Percentiles rank a stretch among this genome's conserved stretches.
These are phyloP conservation scores for Orius laevigatus DNA, from an alignment of 1,140 invertebrate species.

Conservation along the genomic window DNA sequence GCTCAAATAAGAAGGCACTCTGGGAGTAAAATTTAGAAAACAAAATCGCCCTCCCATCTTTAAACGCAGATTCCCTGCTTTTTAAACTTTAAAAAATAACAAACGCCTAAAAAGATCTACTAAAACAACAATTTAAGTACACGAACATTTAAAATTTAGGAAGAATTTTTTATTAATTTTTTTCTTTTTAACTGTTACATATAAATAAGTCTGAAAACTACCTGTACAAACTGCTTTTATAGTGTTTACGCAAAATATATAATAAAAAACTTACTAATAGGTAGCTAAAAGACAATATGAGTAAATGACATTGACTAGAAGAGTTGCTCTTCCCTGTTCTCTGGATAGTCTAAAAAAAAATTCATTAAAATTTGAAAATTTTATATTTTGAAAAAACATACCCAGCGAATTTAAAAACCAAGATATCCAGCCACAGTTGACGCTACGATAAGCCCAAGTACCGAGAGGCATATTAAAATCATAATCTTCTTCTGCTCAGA, in stretches of 20 bases:
- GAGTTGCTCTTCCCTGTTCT: not conserved
- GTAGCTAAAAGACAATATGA: conserved; percentile 12
- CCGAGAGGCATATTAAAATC: conserved; percentile 89
- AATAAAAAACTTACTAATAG: conserved; percentile 9
- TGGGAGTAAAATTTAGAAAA: not conserved
- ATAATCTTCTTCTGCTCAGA: conserved; percentile 93
- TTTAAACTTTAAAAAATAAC: conserved; percentile 6
- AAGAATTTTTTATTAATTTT: conserved; percentile 7
- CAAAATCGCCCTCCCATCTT: not conserved
- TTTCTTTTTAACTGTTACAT: not conserved
- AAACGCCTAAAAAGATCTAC: no score
- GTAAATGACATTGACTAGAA: conserved; percentile 15
- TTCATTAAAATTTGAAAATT: not conserved
- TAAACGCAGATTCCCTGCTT: not conserved
- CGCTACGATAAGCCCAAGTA: conserved; percentile 70
- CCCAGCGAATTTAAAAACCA: conserved; percentile 30
- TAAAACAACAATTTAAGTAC: conserved; percentile 4
- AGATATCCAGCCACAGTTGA: conserved; percentile 58
- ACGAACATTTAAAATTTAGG: conserved; percentile 4
- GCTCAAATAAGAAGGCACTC: conserved; percentile 5
- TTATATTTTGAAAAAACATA: conserved; percentile 41
- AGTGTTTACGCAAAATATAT: conserved; percentile 13
- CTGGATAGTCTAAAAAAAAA: not conserved
- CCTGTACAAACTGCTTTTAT: conserved; percentile 6
- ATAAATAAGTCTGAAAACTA: not conserved